Conservation (phyloP, 2,888 invertebrate genomes). For the Hypena proboscidalis region DNA sequence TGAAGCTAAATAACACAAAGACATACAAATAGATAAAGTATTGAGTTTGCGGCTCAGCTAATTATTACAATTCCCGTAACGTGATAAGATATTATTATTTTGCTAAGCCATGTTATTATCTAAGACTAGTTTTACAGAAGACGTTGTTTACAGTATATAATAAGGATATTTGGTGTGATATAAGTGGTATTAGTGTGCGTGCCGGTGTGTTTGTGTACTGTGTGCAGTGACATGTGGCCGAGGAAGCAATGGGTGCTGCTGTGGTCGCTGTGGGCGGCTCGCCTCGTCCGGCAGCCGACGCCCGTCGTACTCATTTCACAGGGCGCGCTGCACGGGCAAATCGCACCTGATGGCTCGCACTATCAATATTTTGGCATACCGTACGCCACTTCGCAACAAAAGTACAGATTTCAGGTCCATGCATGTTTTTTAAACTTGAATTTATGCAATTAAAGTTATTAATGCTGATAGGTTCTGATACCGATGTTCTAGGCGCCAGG, state of each 20-base stretch:
- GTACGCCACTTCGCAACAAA: constrained; percentile 39
- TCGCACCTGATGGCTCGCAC: constrained; percentile 33
- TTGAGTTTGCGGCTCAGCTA: too few species aligned
- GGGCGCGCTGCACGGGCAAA: constrained; percentile 32
- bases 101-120: too few species aligned
- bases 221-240: background rate
- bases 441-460: too few species aligned
- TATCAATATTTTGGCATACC: constrained; percentile 42
- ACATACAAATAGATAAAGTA: too few species aligned
- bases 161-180: too few species aligned
- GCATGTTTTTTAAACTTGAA: background rate
- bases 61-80: too few species aligned
- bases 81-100: too few species aligned
- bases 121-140: too few species aligned
- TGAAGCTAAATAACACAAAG: too few species aligned
- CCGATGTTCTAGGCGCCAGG: constrained; percentile 12
- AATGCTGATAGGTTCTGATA: background rate
- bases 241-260: constrained; percentile 9
- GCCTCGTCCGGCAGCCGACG: constrained; percentile 22
- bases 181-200: too few species aligned
- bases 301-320: constrained; percentile 18
- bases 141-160: too few species aligned
- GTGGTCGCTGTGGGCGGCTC: constrained; percentile 13
- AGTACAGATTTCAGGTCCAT: constrained; percentile 29
- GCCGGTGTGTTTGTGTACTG: background rate